Conservation (phyloP, 2,888 invertebrate genomes). For the Neelides folsomi region DNA sequence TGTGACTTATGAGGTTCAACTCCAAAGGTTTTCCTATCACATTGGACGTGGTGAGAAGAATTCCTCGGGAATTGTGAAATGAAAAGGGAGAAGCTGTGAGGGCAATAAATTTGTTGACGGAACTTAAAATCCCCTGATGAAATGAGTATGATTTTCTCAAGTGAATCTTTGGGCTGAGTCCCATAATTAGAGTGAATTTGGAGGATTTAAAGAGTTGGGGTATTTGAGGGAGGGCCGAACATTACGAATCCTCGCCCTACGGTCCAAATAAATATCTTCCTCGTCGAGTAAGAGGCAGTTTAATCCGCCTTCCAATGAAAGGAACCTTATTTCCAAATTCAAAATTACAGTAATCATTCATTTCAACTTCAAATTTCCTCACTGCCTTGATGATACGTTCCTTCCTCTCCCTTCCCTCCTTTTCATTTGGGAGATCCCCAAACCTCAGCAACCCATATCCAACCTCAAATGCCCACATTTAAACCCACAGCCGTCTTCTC, state of each 20-base stretch:
- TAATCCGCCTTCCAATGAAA: constrained; percentile 31
- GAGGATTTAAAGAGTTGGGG: constrained; percentile 26
- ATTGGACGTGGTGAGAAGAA: neutral
- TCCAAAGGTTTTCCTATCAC: neutral
- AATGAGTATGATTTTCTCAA: constrained; percentile 18
- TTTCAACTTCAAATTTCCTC: constrained; percentile 34
- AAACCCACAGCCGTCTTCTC: too few species aligned
- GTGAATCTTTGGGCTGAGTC: constrained; percentile 21
- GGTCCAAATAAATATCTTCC: too few species aligned
- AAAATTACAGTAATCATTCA: constrained; percentile 35
- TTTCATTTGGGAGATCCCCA: constrained; percentile 16
- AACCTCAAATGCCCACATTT: too few species aligned
- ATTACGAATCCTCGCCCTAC: too few species aligned
- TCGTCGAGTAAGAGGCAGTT: constrained; percentile 14
- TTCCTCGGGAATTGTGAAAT: neutral
- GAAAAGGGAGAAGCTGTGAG: constrained; percentile 13
- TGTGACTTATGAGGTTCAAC: neutral
- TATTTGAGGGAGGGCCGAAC: too few species aligned
- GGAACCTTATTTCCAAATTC: constrained; percentile 17
- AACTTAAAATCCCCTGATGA: constrained; percentile 24
- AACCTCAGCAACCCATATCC: too few species aligned
- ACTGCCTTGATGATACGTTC: constrained; percentile 34
- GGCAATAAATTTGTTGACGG: constrained; percentile 34
- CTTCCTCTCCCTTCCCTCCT: constrained; percentile 23
- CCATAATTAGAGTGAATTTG: constrained; percentile 34